These are phyloP conservation scores for Phainopepla nitens DNA, from an alignment of 2,113 vertebrate genomes.

Conservation along the genomic window DNA sequence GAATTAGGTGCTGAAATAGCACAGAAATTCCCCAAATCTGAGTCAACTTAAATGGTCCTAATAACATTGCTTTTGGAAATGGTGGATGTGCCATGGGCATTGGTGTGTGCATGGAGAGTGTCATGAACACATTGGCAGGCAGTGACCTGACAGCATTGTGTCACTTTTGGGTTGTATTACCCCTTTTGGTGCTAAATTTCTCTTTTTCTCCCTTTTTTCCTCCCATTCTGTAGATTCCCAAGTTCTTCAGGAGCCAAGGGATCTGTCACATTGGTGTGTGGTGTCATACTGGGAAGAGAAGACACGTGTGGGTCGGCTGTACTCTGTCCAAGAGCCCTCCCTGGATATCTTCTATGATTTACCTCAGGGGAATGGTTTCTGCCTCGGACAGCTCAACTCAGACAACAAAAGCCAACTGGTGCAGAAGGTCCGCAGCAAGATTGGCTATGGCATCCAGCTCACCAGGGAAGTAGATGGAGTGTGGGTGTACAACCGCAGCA, in stretches of 20 bases:
- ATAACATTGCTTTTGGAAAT: not conserved
- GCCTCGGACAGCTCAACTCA: slow-evolving; percentile 95
- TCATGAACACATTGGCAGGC: not conserved
- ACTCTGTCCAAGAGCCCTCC: slow-evolving; percentile 97
- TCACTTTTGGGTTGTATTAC: rapidly evolving
- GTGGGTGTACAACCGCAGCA: slow-evolving; percentile 99
- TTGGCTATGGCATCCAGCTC: slow-evolving; percentile 97
- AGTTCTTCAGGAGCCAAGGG: slow-evolving; percentile 89
- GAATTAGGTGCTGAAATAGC: not conserved
- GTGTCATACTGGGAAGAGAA: slow-evolving; percentile 99
- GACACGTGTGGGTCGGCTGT: slow-evolving; percentile 93
- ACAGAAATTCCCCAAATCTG: not conserved
- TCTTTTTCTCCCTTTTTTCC: not conserved
- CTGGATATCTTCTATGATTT: slow-evolving; percentile 99
- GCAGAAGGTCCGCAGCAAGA: slow-evolving; percentile 96
- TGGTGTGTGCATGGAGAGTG: not conserved
- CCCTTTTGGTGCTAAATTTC: not conserved
- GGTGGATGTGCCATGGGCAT: rapidly evolving
- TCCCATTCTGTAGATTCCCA: slow-evolving; percentile 82
- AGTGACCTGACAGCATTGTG: not conserved
- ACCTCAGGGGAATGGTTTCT: slow-evolving; percentile 99
- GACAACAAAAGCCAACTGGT: slow-evolving; percentile 97
- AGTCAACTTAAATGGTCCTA: not conserved
- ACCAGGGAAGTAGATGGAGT: slow-evolving; percentile 93
- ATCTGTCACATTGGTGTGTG: slow-evolving; percentile 94